Evolutionary conservation across 2,888 invertebrate genomes (phyloP).

Genomic region (Philopedon plagiatum): DNA sequence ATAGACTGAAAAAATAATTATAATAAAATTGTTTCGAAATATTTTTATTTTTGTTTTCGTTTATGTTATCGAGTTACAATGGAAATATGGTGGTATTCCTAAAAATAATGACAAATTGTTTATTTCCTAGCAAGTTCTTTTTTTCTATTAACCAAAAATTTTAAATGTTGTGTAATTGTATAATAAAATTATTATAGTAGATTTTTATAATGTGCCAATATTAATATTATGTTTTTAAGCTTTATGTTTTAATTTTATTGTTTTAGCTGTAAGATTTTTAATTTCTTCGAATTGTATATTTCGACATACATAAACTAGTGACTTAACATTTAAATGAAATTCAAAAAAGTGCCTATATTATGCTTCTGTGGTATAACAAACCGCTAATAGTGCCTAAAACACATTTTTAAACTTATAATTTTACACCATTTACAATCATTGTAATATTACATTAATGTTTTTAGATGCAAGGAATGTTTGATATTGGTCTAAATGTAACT

Average conservation of each 20-base stretch:
- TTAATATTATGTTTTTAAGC: constrained; percentile 37
- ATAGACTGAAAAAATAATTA: too few relatives aligned
- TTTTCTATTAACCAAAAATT: constrained; percentile 41
- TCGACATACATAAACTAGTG: not conserved
- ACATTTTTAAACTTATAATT: constrained; percentile 25
- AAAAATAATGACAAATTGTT: not conserved
- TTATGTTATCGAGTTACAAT: too few relatives aligned
- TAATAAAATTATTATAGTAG: constrained; percentile 36
- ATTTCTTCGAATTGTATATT: constrained; percentile 22
- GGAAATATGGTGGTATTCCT: not conserved
- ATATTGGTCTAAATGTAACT: constrained; percentile 24
- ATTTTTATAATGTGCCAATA: constrained; percentile 50
- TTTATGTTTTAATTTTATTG: constrained; percentile 25
- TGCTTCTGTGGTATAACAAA: constrained; percentile 41
- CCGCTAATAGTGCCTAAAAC: constrained; percentile 40
- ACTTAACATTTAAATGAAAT: constrained; percentile 19
- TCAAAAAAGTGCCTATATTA: constrained; percentile 43
- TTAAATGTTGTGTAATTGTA: constrained; percentile 28
- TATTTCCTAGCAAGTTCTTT: constrained; percentile 11
- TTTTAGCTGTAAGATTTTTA: constrained; percentile 8
- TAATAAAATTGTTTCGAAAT: too few relatives aligned
- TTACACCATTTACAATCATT: constrained; percentile 20
- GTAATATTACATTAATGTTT: constrained; percentile 19
- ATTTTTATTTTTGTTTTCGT: too few relatives aligned
- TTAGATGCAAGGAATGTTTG: constrained; percentile 29